These are phyloP conservation scores for Anguilla megastoma DNA, from an alignment of 2,797 vertebrate genomes.

Conservation along the genomic window DNA sequence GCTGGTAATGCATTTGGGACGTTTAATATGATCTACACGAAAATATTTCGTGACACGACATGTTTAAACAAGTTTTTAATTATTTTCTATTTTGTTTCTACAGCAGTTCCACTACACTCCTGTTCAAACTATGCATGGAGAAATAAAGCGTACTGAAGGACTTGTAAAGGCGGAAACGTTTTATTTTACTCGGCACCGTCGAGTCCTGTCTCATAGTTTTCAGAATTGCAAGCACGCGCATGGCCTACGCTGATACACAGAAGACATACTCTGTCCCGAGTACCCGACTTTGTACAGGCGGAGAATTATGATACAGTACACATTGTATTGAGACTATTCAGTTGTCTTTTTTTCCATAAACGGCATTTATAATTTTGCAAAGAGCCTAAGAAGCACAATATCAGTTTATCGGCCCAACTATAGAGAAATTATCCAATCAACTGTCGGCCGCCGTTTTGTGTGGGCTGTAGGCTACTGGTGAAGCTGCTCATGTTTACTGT, in stretches of 20 bases:
- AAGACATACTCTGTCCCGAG: not conserved
- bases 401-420: no score
- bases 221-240: not conserved
- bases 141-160: not conserved
- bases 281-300: not conserved
- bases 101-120: not conserved
- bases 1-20: not conserved
- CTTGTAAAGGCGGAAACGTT: not conserved
- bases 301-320: not conserved
- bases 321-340: not conserved
- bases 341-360: not conserved
- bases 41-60: not conserved
- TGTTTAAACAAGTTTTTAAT: not conserved
- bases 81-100: not conserved
- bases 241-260: constrained; percentile 1
- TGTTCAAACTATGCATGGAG: not conserved
- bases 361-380: not conserved
- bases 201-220: not conserved
- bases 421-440: no score
- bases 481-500: no score
- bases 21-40: not conserved
- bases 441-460: no score
- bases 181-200: not conserved
- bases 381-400: not conserved
- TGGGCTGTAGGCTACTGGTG: no score